A percentile compares a stretch with the other conserved stretches of the same genome.
phyloP scores from a whole-genome alignment of 2,888 invertebrate species.

The Idaea straminata region DNA sequence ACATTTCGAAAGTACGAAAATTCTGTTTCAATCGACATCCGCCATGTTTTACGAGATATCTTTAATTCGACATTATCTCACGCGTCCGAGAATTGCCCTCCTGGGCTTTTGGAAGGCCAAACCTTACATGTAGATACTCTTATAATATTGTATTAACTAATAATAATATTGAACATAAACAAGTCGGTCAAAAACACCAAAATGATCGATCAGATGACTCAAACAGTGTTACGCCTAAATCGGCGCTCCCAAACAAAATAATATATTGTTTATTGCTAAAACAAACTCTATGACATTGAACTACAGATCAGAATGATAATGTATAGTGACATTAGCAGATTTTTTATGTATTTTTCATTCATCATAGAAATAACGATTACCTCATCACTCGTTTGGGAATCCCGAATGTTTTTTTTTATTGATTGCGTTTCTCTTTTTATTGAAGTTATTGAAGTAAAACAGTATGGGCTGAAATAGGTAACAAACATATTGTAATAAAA shows the following conservation, averaged over 20 bases:
- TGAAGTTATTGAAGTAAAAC: not conserved
- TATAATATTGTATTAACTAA: no score
- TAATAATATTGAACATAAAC: no score
- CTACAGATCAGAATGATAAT: constrained; percentile 35
- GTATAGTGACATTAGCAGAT: constrained; percentile 14
- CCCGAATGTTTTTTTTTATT: constrained; percentile 32
- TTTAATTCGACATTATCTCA: no score
- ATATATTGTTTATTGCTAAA: not conserved
- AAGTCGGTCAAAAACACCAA: not conserved
- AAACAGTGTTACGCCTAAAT: not conserved
- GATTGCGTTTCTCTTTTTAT: constrained; percentile 27
- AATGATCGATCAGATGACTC: not conserved
- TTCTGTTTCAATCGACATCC: no score
- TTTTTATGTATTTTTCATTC: constrained; percentile 46
- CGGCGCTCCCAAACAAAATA: not conserved
- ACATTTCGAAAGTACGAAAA: no score
- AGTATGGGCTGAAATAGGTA: not conserved
- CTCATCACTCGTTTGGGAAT: constrained; percentile 51
- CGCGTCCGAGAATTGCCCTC: no score
- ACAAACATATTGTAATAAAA: no score
- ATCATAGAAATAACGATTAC: constrained; percentile 61
- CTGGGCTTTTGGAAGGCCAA: no score
- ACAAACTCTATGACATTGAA: not conserved
- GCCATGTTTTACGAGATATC: no score
- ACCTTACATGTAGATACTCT: no score